Conservation (phyloP, 1,140 invertebrate genomes). For the Polyergus mexicanus region DNA sequence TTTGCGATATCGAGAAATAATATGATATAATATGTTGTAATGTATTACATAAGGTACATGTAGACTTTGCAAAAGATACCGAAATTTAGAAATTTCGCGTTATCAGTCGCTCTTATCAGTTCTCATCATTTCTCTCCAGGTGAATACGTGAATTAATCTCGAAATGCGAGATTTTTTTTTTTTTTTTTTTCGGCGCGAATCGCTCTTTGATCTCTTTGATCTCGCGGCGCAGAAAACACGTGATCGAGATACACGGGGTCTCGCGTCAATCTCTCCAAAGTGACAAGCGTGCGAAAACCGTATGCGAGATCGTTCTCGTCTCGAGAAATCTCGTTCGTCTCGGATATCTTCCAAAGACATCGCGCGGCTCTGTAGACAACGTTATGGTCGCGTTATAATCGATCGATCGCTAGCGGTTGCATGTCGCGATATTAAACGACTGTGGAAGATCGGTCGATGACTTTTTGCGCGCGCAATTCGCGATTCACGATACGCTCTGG, state of each 20-base stretch:
- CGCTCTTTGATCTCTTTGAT: neutral
- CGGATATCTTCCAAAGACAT: slow-evolving; percentile 42
- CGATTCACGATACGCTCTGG: slow-evolving; percentile 20
- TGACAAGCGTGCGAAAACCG: too few relatives aligned
- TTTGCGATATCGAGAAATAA: neutral
- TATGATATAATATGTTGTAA: too few relatives aligned
- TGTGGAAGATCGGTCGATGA: slow-evolving; percentile 47
- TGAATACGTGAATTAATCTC: slow-evolving; percentile 15
- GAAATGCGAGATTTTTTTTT: too few relatives aligned
- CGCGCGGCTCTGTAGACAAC: neutral
- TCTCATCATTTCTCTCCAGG: too few relatives aligned
- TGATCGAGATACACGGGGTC: neutral
- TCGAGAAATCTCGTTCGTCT: too few relatives aligned
- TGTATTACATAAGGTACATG: too few relatives aligned
- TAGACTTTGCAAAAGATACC: neutral
- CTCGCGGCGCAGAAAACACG: neutral
- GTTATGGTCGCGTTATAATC: slow-evolving; percentile 51
- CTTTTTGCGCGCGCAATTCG: slow-evolving; percentile 14
- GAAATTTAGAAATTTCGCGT: neutral
- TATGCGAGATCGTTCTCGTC: too few relatives aligned
- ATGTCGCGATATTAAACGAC: slow-evolving; percentile 42
- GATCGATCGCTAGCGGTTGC: slow-evolving; percentile 54
- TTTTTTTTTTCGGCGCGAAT: neutral
- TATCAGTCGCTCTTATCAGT: slow-evolving; percentile 10
- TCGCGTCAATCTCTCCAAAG: neutral